Conservation (phyloP, 2,797 vertebrate genomes). For the Lophotriccus pileatus region DNA sequence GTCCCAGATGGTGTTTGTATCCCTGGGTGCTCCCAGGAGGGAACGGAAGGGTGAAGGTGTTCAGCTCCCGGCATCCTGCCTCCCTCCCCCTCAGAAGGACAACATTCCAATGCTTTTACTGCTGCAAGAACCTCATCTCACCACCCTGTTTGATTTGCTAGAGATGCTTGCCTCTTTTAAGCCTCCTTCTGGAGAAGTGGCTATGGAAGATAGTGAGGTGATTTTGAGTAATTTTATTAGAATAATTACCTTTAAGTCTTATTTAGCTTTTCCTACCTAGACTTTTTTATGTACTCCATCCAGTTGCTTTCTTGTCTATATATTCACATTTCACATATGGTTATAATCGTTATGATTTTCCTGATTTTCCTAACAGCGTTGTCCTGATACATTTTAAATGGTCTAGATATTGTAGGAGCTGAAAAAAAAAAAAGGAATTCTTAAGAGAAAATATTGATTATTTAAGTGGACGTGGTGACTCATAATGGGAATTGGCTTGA, state of each 20-base stretch:
- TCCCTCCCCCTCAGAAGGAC: slow-evolving; percentile 97
- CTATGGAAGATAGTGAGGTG: slow-evolving; percentile 88
- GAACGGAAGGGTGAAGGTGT: slow-evolving; percentile 96
- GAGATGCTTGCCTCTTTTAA: slow-evolving; percentile 99
- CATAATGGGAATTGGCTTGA: neutral
- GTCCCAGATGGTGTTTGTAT: slow-evolving; percentile 96
- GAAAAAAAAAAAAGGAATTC: neutral
- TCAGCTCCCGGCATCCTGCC: slow-evolving; percentile 94
- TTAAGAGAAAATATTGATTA: neutral
- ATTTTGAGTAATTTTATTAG: neutral
- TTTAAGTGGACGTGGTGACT: neutral
- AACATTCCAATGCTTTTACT: slow-evolving; percentile 99
- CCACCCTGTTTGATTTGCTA: slow-evolving; percentile 94
- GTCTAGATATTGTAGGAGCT: neutral
- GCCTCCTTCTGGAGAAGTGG: slow-evolving; percentile 85
- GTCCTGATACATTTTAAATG: neutral
- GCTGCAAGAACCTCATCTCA: slow-evolving; percentile 96
- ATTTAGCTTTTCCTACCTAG: neutral
- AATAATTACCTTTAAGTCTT: neutral
- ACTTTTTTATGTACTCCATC: neutral
- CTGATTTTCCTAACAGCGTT: neutral
- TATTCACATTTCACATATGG: fast-evolving
- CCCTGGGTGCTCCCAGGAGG: slow-evolving; percentile 92
- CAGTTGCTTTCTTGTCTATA: neutral
- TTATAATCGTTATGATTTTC: neutral